Conservation (phyloP, 2,888 invertebrate species). For the Polydrusus cervinus region DNA sequence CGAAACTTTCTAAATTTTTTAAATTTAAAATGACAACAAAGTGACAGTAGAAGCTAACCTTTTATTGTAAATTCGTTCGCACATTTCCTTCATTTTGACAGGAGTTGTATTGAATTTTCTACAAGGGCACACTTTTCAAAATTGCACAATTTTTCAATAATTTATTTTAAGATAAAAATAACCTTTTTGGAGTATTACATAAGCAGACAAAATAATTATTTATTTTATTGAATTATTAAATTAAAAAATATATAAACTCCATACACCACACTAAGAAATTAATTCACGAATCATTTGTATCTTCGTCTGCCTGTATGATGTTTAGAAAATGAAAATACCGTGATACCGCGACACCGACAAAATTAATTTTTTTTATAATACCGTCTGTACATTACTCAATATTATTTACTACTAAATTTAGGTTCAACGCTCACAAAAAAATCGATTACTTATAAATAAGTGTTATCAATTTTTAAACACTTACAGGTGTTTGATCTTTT, state of each 20-base stretch:
- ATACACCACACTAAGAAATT: too few relatives aligned
- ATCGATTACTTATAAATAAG: background rate
- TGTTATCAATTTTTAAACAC: constrained; percentile 3
- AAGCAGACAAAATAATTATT: too few relatives aligned
- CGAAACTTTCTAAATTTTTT: background rate
- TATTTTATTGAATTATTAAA: too few relatives aligned
- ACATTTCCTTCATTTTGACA: constrained; percentile 37
- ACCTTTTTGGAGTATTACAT: too few relatives aligned
- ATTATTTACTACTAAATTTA: background rate
- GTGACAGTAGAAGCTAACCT: constrained; percentile 33
- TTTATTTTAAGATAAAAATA: background rate
- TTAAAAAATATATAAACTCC: too few relatives aligned
- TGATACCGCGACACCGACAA: too few relatives aligned
- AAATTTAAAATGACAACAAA: background rate
- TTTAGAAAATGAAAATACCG: too few relatives aligned
- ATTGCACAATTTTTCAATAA: background rate
- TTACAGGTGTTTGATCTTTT: background rate
- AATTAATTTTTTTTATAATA: too few relatives aligned
- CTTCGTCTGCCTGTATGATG: too few relatives aligned
- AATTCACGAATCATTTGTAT: too few relatives aligned
- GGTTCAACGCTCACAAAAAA: background rate
- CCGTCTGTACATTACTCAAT: too few relatives aligned
- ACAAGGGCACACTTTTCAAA: background rate
- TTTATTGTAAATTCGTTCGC: constrained; percentile 36
- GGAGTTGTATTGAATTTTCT: background rate